A percentile compares a stretch with the other conserved stretches of the same genome.
Evolutionary conservation across 2,797 vertebrate species (phyloP).

Genomic region (Bradypus variegatus): DNA sequence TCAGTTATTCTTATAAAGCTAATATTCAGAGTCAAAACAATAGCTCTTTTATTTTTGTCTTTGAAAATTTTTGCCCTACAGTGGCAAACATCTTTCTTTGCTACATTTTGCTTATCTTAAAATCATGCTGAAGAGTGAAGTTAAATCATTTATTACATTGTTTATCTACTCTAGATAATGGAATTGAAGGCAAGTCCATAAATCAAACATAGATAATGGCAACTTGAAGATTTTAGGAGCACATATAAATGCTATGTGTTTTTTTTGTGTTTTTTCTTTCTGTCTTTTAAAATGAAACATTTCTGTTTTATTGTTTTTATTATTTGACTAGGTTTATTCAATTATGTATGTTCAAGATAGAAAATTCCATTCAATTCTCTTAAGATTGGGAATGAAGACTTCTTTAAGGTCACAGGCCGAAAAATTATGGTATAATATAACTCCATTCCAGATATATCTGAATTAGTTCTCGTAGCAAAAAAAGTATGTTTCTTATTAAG

Average conservation of each 20-base stretch:
- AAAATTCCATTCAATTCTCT: constrained; percentile 25
- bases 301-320: constrained; percentile 57
- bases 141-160: constrained; percentile 31
- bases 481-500: constrained; percentile 50
- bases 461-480: constrained; percentile 30
- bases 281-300: constrained; percentile 30
- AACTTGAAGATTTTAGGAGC: constrained; percentile 37
- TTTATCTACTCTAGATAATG: constrained; percentile 32
- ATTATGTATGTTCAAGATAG: constrained; percentile 27
- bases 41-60: constrained; percentile 24
- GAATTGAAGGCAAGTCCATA: constrained; percentile 6
- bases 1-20: neutral
- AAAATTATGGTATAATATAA: constrained; percentile 20
- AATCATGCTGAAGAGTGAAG: constrained; percentile 44
- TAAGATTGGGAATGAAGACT: neutral
- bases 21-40: neutral
- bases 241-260: neutral
- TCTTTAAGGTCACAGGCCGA: constrained; percentile 1
- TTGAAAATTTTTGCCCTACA: neutral
- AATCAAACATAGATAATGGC: constrained; percentile 25
- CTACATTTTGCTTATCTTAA: constrained; percentile 23
- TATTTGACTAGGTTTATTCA: constrained; percentile 44
- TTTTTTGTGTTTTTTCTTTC: no score
- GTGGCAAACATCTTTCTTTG: constrained; percentile 2
- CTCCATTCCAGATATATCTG: constrained; percentile 20